These are phyloP conservation scores for Notamacropus eugenii DNA, from an alignment of 2,797 vertebrate genomes.

Conservation along the genomic window DNA sequence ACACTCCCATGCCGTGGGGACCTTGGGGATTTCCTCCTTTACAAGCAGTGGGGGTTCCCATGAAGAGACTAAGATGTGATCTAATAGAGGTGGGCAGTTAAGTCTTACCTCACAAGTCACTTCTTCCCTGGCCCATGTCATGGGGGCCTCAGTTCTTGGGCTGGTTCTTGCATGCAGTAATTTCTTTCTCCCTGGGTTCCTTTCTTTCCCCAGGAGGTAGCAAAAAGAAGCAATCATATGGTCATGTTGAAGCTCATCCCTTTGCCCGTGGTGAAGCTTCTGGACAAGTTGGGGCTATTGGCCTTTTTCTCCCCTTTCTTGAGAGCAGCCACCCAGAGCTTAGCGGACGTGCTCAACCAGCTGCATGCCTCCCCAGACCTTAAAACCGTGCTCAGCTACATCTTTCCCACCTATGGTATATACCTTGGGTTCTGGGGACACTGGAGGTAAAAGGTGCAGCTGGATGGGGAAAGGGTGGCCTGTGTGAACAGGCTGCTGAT, in stretches of 20 bases:
- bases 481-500: no score
- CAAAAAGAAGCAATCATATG: slow-evolving; percentile 60
- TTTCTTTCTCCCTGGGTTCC: neutral
- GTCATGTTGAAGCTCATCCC: slow-evolving; percentile 88
- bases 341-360: slow-evolving; percentile 88
- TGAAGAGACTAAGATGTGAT: neutral
- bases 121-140: neutral
- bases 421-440: neutral
- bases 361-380: slow-evolving; percentile 91
- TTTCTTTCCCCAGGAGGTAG: slow-evolving; percentile 78
- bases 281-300: slow-evolving; percentile 86
- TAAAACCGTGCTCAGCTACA: slow-evolving; percentile 89
- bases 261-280: slow-evolving; percentile 79
- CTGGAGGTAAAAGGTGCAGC: neutral
- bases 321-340: slow-evolving; percentile 84
- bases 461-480: no score
- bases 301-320: slow-evolving; percentile 87
- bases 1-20: neutral
- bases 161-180: no score
- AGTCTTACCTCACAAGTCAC: neutral
- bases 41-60: neutral
- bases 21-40: neutral
- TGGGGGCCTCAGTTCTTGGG: neutral
- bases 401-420: slow-evolving; percentile 93
- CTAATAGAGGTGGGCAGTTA: neutral